Evolutionary conservation across 2,797 vertebrate genomes (phyloP).

Genomic region (Gobionotothen gibberifrons): DNA sequence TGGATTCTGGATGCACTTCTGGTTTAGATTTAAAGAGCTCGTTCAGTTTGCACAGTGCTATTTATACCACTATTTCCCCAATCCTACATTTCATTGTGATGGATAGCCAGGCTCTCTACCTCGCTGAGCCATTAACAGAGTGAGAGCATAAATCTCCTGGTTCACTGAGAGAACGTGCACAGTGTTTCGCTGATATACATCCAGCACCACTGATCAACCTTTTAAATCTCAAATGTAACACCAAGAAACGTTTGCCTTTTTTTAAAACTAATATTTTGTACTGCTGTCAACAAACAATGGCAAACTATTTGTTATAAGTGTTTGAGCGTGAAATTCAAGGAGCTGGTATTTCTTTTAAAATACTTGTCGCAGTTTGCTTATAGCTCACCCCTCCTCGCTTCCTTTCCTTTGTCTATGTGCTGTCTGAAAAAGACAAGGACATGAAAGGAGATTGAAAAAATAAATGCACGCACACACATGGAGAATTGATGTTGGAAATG

Average conservation of each 20-base stretch:
- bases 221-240: not conserved
- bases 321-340: not conserved
- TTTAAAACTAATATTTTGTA: not conserved
- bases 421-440: not conserved
- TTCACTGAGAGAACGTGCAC: too few species aligned
- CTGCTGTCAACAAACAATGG: too few species aligned
- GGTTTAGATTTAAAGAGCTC: not conserved
- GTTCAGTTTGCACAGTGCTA: not conserved
- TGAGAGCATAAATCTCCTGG: not conserved
- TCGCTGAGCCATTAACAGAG: not conserved
- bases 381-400: not conserved
- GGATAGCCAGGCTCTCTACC: not conserved
- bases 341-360: not conserved
- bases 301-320: not conserved
- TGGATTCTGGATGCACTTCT: not conserved
- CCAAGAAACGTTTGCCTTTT: not conserved
- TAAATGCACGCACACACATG: not conserved
- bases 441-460: not conserved
- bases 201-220: too few species aligned
- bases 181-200: too few species aligned
- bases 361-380: not conserved
- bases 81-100: not conserved
- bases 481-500: slow-evolving; percentile 4
- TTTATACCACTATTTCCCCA: not conserved
- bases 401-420: not conserved